These are phyloP conservation scores for Sphyrna mokarran DNA, from an alignment of 2,113 vertebrate genomes.

Conservation along the genomic window DNA sequence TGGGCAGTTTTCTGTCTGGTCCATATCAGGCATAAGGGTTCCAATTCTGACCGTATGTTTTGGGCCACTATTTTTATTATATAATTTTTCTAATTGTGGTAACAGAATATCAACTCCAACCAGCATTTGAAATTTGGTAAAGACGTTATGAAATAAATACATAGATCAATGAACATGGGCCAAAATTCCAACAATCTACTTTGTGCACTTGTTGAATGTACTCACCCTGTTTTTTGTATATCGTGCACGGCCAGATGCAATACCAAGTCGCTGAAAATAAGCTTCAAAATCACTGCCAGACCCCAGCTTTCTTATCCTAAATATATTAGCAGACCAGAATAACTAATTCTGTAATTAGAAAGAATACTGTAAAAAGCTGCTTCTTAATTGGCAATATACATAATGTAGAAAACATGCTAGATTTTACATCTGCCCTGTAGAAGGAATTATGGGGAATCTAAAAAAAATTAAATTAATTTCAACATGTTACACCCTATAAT, in stretches of 20 bases:
- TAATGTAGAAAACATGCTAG: background rate
- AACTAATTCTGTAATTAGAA: background rate
- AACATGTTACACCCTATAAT: background rate
- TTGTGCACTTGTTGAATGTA: background rate
- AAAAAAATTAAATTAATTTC: background rate
- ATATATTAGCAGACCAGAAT: conserved; percentile 12
- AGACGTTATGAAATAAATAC: background rate
- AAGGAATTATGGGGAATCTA: background rate
- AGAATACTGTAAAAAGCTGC: background rate
- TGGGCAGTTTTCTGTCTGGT: no score
- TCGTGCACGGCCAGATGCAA: conserved; percentile 77
- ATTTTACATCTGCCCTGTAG: background rate
- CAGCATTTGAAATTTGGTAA: background rate
- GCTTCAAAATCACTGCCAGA: conserved; percentile 96
- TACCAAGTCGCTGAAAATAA: conserved; percentile 87
- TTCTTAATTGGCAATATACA: background rate
- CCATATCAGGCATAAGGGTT: no score
- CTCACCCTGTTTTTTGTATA: conserved; percentile 88
- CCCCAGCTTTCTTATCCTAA: conserved; percentile 89
- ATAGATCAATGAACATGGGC: background rate
- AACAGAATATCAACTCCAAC: background rate
- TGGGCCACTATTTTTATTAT: background rate
- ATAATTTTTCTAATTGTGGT: background rate
- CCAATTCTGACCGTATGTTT: no score
- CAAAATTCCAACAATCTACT: background rate